Evolutionary conservation across 2,888 invertebrate genomes (phyloP), one percentile per base, ranked within the genome.

Genomic region (Hoplodrina blanda): DNA sequence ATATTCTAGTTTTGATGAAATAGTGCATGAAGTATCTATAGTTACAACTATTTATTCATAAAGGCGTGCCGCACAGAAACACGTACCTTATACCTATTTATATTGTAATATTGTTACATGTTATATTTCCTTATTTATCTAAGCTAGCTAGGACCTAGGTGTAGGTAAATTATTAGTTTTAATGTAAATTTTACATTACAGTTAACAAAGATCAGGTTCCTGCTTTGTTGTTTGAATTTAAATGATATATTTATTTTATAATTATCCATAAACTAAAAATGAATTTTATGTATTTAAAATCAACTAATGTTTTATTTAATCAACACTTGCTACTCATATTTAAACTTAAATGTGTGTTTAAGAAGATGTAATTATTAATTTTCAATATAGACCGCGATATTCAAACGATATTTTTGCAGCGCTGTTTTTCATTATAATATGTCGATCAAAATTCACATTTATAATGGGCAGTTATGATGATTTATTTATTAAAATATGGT

Each of bases 1-100:
- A 69, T 62, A 75, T 20, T 15, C 17, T 65, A 59, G 15, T 57
- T 17, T 13, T 30, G 19, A 65, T 4, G 54, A 76, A 77, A 55
- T 69, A 77, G 81, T 76, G 81, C 81, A n/a, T 80, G 49, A 62
- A 80, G 53, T 49, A 44, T 52, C 46, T 17, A 46, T 15, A 49
- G 55, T 4, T 60, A 25, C 30, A 19, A 50, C 25, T 62, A 62
- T 68, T 60, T 49, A 57, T 63, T 68, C 55, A 25, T 30, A 53
- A 30, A 59, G 53, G 10, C n/a, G 30, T 69, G 53, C 30, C 30
- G 4, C 53, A 41, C 30, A 77, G 20, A 41, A 53, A 76, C 17
- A 25, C 4, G 13, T 49, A 37, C 54, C 20, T 15, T 15, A 19
- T 41, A 55, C 10, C n/a, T 37, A 19, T 55, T 33, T 54, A 44